Evolutionary conservation across 2,888 invertebrate genomes (phyloP), one percentile per base, ranked within the genome.

Genomic region (Callimorpha dominula): DNA sequence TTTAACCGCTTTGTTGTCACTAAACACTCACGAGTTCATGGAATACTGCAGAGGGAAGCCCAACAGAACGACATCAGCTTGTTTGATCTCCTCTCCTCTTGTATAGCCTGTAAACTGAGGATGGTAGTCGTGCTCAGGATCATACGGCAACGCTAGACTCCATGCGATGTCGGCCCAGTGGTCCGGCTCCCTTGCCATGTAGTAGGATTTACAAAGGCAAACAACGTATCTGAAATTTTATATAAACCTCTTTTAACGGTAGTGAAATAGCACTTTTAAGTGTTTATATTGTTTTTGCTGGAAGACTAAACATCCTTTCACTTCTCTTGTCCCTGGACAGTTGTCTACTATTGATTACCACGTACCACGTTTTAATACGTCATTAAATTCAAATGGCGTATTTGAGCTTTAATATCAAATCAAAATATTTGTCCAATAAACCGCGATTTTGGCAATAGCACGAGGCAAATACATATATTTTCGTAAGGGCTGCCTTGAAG

Each of bases 51-150:
- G 81, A 0, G 97, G 97, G 80, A 93, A 97, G 0, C 96, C 96
- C 0, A 97, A 85, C 0, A 97, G 88, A 8, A 96, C 94, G 4
- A 94, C 96, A 80, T 97, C 97, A 11, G 97, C 97, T 78, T 97
- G 97, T 78, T 97, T 97, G 54, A 97, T 96, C 49, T 74, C 80
- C 0, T 92, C 92, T 1, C 93, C 93, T 15, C 94, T 84, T 11
- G 83, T 79, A 79, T 96, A 97, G 0, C 95, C 96, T 4, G 90
- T 85, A 86, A 95, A 96, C 86, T 97, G 96, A 0, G 97, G 97
- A 83, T 97, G 96, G 81, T 96, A 97, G 85, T 97, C 94, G n/a
- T 90, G 72, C 0, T 79, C 81, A 0, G 82, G 74, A 74, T 97
- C 96, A 82, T 96, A 96, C 0, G 96, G 94, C 17, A 97, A 87